Conservation (phyloP, 2,113 vertebrate species). For the Chloroceryle aenea region DNA sequence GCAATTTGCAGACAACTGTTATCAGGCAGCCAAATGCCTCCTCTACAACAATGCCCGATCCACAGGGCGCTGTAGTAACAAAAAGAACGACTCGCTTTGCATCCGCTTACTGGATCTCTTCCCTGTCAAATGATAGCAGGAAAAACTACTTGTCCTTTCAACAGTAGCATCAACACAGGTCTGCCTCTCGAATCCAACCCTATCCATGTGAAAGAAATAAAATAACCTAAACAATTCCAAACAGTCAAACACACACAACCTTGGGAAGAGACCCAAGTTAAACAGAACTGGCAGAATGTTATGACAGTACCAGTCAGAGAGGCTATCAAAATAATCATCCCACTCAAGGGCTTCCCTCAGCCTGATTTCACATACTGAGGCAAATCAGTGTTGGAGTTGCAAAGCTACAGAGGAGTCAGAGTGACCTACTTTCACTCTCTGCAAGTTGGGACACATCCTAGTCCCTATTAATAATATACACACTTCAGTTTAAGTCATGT, state of each 20-base stretch:
- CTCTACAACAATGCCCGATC: constrained; percentile 37
- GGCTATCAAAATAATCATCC: neutral
- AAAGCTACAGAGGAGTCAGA: neutral
- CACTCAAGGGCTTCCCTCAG: neutral
- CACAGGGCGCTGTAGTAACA: constrained; percentile 10
- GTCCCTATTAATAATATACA: constrained; percentile 29
- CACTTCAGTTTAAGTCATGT: neutral
- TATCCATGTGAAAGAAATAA: neutral
- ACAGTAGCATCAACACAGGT: neutral
- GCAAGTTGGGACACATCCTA: neutral
- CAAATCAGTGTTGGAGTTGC: neutral
- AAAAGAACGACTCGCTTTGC: constrained; percentile 34
- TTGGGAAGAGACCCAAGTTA: neutral
- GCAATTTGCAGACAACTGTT: constrained; percentile 11
- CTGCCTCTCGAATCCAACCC: neutral
- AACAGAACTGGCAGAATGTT: neutral
- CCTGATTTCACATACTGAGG: neutral
- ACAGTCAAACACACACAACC: neutral
- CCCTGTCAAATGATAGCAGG: neutral
- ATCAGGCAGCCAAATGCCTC: constrained; percentile 36
- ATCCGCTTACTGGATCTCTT: neutral
- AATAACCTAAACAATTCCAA: neutral
- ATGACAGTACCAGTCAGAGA: neutral
- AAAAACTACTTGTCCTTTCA: neutral
- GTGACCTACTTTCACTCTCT: constrained; percentile 44